Conservation (phyloP, 2,797 vertebrate species). For the Natrix natrix region DNA sequence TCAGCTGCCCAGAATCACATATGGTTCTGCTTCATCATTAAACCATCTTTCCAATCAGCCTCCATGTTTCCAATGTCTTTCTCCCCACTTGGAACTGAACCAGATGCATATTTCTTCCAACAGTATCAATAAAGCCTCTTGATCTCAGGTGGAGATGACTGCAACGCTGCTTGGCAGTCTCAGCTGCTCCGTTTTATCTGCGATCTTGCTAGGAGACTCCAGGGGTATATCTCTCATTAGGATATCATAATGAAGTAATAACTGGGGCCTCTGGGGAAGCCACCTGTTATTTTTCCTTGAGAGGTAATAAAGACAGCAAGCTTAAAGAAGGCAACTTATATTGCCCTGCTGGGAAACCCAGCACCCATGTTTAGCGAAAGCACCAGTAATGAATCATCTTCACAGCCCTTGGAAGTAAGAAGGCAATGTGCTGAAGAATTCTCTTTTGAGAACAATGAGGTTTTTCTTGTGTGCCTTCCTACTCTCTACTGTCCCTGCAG, state of each 20-base stretch:
- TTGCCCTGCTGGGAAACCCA: neutral
- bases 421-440: neutral
- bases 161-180: conserved; percentile 12
- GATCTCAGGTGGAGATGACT: conserved; percentile 32
- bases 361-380: neutral
- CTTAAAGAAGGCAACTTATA: neutral
- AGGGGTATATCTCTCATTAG: conserved; percentile 28
- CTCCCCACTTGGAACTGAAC: too few species aligned
- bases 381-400: conserved; percentile 9
- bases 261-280: conserved; percentile 35
- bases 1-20: too few species aligned
- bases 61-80: too few species aligned
- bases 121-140: conserved; percentile 14
- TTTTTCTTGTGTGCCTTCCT: neutral
- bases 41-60: too few species aligned
- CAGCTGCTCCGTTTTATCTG: conserved; percentile 15
- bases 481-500: neutral
- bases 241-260: conserved; percentile 51
- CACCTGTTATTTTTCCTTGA: conserved; percentile 1
- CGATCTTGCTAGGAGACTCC: conserved; percentile 33
- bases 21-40: too few species aligned
- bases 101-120: too few species aligned
- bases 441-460: neutral
- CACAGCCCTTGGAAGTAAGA: neutral
- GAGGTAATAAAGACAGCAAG: conserved; percentile 31